These are phyloP conservation scores for Parazoanthus atlanticus DNA, from an alignment of 92 coral and sea anemone genomes.

Conservation along the genomic window DNA sequence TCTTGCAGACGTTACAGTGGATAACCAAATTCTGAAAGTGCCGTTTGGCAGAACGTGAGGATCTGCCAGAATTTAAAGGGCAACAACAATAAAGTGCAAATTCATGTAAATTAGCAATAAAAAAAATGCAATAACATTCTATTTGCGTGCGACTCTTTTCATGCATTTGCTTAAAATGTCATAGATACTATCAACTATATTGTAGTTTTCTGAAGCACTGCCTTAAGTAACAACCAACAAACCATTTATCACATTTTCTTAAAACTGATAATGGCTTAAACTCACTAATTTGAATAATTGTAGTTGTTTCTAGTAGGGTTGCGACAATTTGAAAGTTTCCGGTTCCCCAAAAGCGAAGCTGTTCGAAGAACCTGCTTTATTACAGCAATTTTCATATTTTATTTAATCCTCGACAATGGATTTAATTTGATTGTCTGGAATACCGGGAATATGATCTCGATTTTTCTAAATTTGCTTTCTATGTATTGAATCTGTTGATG, in stretches of 20 bases:
- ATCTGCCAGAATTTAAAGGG: background rate
- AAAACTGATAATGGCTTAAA: background rate
- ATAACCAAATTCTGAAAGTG: no score
- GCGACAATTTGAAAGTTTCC: background rate
- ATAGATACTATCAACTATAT: background rate
- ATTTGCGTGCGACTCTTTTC: background rate
- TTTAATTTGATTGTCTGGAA: background rate
- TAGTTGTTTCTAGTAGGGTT: background rate
- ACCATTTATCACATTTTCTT: background rate
- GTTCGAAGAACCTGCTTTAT: background rate
- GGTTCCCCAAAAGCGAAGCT: background rate
- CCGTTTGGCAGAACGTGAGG: background rate
- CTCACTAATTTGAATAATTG: background rate
- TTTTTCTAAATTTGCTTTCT: no score
- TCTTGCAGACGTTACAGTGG: background rate
- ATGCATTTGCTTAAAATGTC: background rate
- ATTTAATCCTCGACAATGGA: background rate
- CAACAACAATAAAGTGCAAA: conserved; percentile 5
- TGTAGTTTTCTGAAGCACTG: background rate
- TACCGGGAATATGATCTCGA: background rate
- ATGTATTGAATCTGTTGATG: background rate
- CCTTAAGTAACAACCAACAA: background rate
- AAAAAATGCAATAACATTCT: background rate
- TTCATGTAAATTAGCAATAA: conserved; percentile 3
- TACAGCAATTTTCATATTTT: background rate